A percentile compares a stretch with the other conserved stretches of the same genome.
Conservation (phyloP, 2,113 vertebrate species). For the Oryctolagus cuniculus region DNA sequence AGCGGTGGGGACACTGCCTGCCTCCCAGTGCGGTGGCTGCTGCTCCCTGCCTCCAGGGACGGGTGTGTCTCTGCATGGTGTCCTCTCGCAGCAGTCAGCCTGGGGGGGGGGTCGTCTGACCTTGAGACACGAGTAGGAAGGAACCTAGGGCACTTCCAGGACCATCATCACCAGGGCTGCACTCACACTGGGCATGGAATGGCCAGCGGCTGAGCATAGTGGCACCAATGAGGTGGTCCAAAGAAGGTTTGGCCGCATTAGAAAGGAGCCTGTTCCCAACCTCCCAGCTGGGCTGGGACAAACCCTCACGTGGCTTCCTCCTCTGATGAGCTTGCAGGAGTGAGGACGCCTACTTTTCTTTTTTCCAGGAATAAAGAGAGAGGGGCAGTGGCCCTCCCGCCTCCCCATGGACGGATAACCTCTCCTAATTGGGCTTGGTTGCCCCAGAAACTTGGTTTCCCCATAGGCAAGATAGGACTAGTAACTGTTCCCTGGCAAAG, state of each 20-base stretch:
- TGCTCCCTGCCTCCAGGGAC: neutral
- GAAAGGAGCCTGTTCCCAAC: neutral
- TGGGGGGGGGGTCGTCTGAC: neutral
- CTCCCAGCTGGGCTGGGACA: neutral
- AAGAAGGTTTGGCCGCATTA: neutral
- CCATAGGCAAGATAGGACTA: neutral
- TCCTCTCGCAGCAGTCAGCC: neutral
- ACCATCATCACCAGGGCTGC: neutral
- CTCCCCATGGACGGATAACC: neutral
- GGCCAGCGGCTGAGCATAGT: neutral
- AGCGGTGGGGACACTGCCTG: neutral
- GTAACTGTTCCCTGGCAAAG: neutral
- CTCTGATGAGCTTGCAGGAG: neutral
- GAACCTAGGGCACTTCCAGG: neutral
- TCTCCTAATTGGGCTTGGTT: neutral
- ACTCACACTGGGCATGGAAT: neutral
- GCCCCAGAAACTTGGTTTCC: constrained; percentile 20
- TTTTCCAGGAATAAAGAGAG: neutral
- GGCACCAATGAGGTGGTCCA: neutral
- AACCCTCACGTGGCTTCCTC: neutral
- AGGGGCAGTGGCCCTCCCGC: neutral
- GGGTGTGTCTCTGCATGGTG: neutral
- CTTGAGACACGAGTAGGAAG: neutral
- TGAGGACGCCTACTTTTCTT: neutral
- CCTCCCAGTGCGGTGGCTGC: neutral